Base-by-base conservation (phyloP, 1,140 invertebrate genomes). In the Penaeus vannamei region DNA sequence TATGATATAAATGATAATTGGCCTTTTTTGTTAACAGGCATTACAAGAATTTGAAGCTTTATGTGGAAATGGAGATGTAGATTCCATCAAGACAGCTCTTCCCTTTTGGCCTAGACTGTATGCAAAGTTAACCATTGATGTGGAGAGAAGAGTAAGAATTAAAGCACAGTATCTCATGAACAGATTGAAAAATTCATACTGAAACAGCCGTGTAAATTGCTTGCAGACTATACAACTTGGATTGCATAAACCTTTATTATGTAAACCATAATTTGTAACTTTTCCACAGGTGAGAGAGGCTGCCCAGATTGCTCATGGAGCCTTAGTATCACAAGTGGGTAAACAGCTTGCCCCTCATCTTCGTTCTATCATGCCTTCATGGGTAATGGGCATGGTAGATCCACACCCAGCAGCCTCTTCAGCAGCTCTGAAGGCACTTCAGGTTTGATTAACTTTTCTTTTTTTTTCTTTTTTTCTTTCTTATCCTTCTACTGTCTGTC, bases 331-430 rank as follows among this genome's bases (percentile, higher is more conserved):
- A 53, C 94, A 95, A 92, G 95, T 96, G 62, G 95, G 96, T 53
- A 94, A 95, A 84, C 95, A 95, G 92, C 94, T 98, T 80, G 97
- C 97, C 8, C 95, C 96, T 1, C 95, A 96, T 93, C 93, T 98
- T 0, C 97, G 97, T 92, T 94, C 95, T 91, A 91, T 98, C 5
- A 95, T 96, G 93, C 95, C 96, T 19, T 93, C 94, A 29, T 97
- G 96, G 96, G 94, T 97, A 90, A 94, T 96, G 8, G 95, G 96
- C 29, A 96, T 97, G 92, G 96, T 95, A 93, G 97, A 98, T 92
- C 95, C 95, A 14, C 97, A 97, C 93, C 94, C 96, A 20, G 96
- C 96, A 5, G 96, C 96, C 26, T 96, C 97, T 10, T 95, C 94
- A 90, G 95, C 95, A 89, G 97, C 97, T 29, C 93, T 92, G 29